Conservation (phyloP, 2,113 vertebrate genomes). For the Xiphias gladius region DNA sequence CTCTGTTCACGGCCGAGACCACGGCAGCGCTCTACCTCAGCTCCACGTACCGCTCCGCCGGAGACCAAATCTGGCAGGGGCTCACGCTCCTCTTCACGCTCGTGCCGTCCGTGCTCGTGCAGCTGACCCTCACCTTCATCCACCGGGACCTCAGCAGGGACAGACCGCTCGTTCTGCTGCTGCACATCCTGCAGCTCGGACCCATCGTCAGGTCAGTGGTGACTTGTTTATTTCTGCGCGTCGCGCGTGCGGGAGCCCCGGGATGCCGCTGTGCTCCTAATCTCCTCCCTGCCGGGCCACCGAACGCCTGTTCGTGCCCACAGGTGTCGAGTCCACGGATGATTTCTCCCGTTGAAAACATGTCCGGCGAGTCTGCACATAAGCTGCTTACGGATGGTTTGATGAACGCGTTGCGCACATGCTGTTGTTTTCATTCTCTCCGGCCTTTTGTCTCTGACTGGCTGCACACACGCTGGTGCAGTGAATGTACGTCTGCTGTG, state of each 20-base stretch:
- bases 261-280: background rate
- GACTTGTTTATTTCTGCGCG: constrained; percentile 22
- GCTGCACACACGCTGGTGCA: constrained; percentile 16
- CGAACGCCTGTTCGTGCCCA: background rate
- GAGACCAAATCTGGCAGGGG: constrained; percentile 93
- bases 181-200: constrained; percentile 96
- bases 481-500: background rate
- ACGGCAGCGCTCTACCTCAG: constrained; percentile 91
- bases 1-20: constrained; percentile 93
- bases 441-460: constrained; percentile 33
- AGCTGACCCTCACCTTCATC: constrained; percentile 95
- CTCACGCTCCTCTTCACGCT: constrained; percentile 95
- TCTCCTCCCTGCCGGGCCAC: too few relatives aligned
- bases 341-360: constrained; percentile 18
- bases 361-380: constrained; percentile 1
- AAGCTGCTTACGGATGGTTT: constrained; percentile 33
- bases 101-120: constrained; percentile 92
- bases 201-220: constrained; percentile 92
- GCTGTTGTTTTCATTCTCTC: constrained; percentile 51
- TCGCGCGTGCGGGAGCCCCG: background rate
- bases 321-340: constrained; percentile 3
- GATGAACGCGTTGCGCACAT: constrained; percentile 47
- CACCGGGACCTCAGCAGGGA: constrained; percentile 95
- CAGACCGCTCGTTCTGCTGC: constrained; percentile 92
- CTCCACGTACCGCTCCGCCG: constrained; percentile 89